Evolutionary conservation across 2,113 vertebrate genomes (phyloP), one percentile per base, ranked within the genome.

Genomic region (Pipa parva): DNA sequence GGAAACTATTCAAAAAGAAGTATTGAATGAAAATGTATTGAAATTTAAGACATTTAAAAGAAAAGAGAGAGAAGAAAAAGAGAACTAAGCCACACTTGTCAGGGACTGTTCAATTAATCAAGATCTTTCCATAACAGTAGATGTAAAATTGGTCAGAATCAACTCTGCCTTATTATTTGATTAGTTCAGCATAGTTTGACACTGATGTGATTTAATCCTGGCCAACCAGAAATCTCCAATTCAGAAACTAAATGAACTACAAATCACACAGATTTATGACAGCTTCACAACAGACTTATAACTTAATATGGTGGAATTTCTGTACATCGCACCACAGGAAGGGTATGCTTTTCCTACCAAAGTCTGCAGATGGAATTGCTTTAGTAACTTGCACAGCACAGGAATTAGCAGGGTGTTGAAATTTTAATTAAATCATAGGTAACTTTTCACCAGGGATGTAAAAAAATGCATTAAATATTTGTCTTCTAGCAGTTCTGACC

Each of bases 351-450:
- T 1, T 17, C n/a, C 17, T 42, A 17, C 39, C 39, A 15, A 31
- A 21, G 12, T 5, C 61, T 49, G 5, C 11, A 24, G 56, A 63
- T 33, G 60, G 59, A 77, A 58, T 36, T 28, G 37, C 31, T 63
- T 56, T 54, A 63, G 46, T 69, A 62, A 74, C 63, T 62, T 56
- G 25, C 63, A 11, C 66, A 59, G 39, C 1, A 9, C 7, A 21
- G 37, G 4, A 21, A 0, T 45, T 51, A 46, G 15, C 59, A 79
- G 74, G 77, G 57, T 58, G 26, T 55, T 74, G 2, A 33, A 52
- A 18, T 78, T 72, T 75, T 74, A 62, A 74, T 72, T 74, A 73
- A 74, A 64, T 57, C 62, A 71, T 75, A 33, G 64, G 45, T 60
- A 69, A 26, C 46, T 66, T 77, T 63, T 56, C n/a, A n/a, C 66